phyloP scores from a whole-genome alignment of 2,797 vertebrate genomes.

The Balearica regulorum region DNA sequence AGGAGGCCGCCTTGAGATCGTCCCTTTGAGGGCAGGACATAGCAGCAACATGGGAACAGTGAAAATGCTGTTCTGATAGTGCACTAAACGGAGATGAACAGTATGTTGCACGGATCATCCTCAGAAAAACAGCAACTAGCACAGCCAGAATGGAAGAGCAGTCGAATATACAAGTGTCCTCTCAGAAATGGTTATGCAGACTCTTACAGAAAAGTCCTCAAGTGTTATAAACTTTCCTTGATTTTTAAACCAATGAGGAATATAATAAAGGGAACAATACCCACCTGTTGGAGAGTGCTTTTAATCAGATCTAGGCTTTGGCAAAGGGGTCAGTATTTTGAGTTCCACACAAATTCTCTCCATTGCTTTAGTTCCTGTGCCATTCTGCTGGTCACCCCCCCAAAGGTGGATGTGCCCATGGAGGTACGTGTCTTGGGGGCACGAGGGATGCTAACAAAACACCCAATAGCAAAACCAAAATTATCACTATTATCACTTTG shows the following conservation, averaged over 20 bases:
- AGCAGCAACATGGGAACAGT: not conserved
- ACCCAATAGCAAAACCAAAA: not conserved
- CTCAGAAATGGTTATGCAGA: not conserved
- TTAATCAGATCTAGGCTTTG: not conserved
- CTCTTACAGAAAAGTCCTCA: not conserved
- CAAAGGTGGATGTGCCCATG: not conserved
- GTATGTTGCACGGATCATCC: not conserved
- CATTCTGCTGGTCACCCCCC: not conserved
- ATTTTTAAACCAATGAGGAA: not conserved
- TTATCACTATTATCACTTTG: not conserved
- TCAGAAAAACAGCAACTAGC: not conserved
- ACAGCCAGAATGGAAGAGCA: not conserved
- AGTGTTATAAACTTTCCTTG: not conserved
- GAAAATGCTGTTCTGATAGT: not conserved
- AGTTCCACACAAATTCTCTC: not conserved
- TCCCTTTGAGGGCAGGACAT: conserved; percentile 32
- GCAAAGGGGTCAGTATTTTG: not conserved
- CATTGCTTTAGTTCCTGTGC: not conserved
- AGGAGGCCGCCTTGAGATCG: not conserved
- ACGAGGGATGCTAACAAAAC: not conserved
- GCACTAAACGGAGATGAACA: not conserved
- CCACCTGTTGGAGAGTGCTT: not conserved
- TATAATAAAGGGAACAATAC: not conserved
- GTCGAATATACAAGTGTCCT: not conserved
- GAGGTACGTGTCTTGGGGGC: not conserved